phyloP scores from a whole-genome alignment of 2,113 vertebrate species.

The Geococcyx californianus region DNA sequence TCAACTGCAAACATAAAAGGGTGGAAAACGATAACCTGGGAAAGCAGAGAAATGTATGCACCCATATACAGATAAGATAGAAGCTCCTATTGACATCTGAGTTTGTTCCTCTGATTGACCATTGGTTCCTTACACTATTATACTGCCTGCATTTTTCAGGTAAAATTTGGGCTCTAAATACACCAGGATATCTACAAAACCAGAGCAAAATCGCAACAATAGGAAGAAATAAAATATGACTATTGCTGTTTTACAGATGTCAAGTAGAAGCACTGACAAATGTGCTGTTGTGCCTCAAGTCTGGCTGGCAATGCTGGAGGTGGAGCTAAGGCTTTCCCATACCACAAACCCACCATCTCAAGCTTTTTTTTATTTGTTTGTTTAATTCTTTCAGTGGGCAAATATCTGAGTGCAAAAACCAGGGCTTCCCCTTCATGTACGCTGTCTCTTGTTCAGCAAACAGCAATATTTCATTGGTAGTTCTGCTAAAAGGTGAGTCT shows the following conservation, averaged over 20 bases:
- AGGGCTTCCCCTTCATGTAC: neutral
- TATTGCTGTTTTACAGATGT: neutral
- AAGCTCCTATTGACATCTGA: neutral
- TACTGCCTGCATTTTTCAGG: neutral
- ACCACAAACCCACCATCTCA: neutral
- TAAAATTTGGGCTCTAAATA: neutral
- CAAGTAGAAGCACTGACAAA: neutral
- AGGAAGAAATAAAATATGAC: neutral
- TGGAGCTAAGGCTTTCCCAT: neutral
- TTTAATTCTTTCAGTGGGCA: accelerated
- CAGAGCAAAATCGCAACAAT: neutral
- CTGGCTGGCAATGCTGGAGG: neutral
- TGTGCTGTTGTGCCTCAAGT: neutral
- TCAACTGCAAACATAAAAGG: neutral
- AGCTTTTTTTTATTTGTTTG: neutral
- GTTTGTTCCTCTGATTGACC: neutral
- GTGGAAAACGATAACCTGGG: neutral
- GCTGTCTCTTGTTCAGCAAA: neutral
- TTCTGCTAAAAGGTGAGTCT: neutral
- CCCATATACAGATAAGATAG: neutral
- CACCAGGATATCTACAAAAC: neutral
- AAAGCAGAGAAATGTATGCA: neutral
- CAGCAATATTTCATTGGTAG: neutral
- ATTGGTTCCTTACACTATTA: neutral
- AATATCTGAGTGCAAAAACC: neutral